phyloP scores from a whole-genome alignment of 1,140 invertebrate genomes.

The Drosophila saltans region DNA sequence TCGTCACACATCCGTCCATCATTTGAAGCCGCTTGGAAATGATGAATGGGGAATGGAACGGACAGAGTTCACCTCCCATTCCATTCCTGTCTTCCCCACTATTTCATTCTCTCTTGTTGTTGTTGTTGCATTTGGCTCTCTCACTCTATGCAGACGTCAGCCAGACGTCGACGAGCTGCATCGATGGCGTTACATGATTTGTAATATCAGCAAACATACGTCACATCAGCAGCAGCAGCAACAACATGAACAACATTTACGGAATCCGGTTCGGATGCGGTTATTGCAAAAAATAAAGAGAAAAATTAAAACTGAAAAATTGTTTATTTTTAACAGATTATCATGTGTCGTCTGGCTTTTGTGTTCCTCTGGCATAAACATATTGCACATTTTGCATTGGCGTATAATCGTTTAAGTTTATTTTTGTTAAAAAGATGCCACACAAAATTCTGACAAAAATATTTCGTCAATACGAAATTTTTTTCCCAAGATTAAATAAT shows the following conservation, averaged over 20 bases:
- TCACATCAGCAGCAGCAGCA: conserved; percentile 36
- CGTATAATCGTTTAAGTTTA: not conserved
- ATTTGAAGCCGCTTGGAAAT: conserved; percentile 45
- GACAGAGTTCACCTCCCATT: conserved; percentile 10
- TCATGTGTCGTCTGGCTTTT: conserved; percentile 64
- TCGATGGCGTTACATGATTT: conserved; percentile 75
- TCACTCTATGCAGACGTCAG: conserved; percentile 64
- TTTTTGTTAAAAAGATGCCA: not conserved
- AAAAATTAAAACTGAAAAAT: conserved; percentile 25
- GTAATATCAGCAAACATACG: conserved; percentile 75
- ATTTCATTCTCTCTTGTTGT: not conserved
- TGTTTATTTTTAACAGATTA: conserved; percentile 79
- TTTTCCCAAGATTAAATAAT: no score
- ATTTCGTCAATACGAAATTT: no score
- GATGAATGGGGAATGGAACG: conserved; percentile 57
- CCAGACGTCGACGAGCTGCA: conserved; percentile 59
- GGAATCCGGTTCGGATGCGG: conserved; percentile 68
- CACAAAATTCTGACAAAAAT: not conserved
- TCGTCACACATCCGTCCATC: conserved; percentile 80
- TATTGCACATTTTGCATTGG: conserved; percentile 1
- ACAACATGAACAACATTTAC: conserved; percentile 21
- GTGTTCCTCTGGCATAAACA: not conserved
- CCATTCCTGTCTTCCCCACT: no score
- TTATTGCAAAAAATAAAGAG: not conserved
- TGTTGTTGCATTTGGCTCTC: not conserved